A percentile compares a stretch with the other conserved stretches of the same genome.
These are phyloP conservation scores for Telenomus remus DNA, from an alignment of 1,140 invertebrate genomes.

Conservation along the genomic window DNA sequence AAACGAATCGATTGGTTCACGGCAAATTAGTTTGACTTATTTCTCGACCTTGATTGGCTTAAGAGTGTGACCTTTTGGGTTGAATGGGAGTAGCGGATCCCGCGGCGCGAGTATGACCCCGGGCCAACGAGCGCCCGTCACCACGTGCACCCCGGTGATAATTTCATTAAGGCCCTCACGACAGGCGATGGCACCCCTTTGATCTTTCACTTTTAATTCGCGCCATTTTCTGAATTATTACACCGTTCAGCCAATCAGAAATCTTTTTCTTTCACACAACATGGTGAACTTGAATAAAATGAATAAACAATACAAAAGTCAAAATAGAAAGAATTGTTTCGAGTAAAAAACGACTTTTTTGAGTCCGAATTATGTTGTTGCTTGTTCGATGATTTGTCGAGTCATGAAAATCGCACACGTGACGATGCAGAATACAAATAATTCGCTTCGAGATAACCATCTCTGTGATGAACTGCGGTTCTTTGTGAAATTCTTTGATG, in stretches of 20 bases:
- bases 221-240: neutral
- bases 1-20: constrained; percentile 47
- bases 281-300: no score
- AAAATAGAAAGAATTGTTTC: no score
- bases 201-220: constrained; percentile 24
- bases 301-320: no score
- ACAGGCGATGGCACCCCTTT: constrained; percentile 16
- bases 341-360: no score
- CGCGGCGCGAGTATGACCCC: constrained; percentile 14
- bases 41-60: constrained; percentile 56
- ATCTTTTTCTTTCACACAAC: no score
- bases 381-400: constrained; percentile 54
- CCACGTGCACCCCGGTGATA: constrained; percentile 33
- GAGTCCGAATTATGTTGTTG: constrained; percentile 60
- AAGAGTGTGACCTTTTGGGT: constrained; percentile 45
- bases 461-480: constrained; percentile 32
- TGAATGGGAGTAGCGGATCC: constrained; percentile 16
- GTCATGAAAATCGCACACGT: constrained; percentile 63
- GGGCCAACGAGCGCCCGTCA: constrained; percentile 38
- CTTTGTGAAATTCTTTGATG: neutral
- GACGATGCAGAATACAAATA: constrained; percentile 62
- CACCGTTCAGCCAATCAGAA: no score
- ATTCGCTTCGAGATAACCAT: constrained; percentile 60
- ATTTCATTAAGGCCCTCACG: constrained; percentile 54
- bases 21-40: constrained; percentile 41